Evolutionary conservation across 2,888 invertebrate genomes (phyloP).

Genomic region (Napeogenes sylphis): DNA sequence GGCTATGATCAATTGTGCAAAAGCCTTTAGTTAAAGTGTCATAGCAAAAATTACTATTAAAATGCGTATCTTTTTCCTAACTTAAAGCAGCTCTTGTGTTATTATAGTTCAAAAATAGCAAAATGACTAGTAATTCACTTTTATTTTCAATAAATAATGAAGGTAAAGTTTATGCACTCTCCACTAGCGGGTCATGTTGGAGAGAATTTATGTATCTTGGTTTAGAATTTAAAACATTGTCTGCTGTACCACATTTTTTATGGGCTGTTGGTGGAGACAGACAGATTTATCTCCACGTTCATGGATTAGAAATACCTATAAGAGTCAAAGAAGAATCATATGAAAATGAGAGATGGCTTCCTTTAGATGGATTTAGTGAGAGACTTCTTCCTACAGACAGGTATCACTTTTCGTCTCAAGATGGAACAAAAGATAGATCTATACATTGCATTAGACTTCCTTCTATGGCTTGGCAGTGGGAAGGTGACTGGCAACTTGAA

Average conservation of each 20-base stretch:
- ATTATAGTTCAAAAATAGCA: slow-evolving; percentile 11
- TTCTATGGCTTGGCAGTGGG: slow-evolving; percentile 98
- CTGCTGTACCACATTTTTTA: slow-evolving; percentile 89
- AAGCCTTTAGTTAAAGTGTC: background rate
- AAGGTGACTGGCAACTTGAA: slow-evolving; percentile 94
- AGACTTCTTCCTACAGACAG: slow-evolving; percentile 92
- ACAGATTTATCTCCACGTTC: slow-evolving; percentile 94
- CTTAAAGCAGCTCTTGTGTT: background rate
- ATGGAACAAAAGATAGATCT: slow-evolving; percentile 87
- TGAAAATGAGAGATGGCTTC: slow-evolving; percentile 96
- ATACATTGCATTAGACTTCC: slow-evolving; percentile 90
- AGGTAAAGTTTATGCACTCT: slow-evolving; percentile 90
- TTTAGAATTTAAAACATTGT: slow-evolving; percentile 92
- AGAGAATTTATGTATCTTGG: slow-evolving; percentile 90
- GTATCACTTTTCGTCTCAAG: slow-evolving; percentile 89
- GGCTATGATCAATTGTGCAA: background rate
- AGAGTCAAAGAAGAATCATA: slow-evolving; percentile 92
- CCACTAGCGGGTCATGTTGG: slow-evolving; percentile 90
- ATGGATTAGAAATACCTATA: slow-evolving; percentile 93
- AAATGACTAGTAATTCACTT: slow-evolving; percentile 81
- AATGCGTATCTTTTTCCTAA: slow-evolving; percentile 1
- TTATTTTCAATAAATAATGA: slow-evolving; percentile 92
- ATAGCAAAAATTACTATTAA: background rate
- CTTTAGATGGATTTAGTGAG: slow-evolving; percentile 91
- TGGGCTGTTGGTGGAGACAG: slow-evolving; percentile 97